phyloP scores from a whole-genome alignment of 2,797 vertebrate genomes.

The Micromesistius poutassou region DNA sequence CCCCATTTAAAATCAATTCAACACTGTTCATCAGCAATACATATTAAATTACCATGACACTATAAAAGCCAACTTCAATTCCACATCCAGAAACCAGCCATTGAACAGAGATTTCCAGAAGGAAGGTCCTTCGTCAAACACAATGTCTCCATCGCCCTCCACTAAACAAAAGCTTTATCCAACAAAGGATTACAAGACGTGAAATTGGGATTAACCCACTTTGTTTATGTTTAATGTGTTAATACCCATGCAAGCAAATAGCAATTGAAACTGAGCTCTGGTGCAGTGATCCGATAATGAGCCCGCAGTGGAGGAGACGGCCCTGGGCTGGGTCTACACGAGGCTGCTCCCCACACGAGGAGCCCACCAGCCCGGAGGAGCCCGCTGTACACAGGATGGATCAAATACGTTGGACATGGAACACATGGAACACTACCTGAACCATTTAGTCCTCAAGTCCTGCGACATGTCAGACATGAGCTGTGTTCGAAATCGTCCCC shows the following conservation, averaged over 20 bases:
- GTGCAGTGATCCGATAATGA: too few relatives aligned
- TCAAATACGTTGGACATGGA: too few relatives aligned
- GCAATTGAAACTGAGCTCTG: too few relatives aligned
- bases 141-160: not conserved
- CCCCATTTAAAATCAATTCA: not conserved
- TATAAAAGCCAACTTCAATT: not conserved
- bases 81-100: not conserved
- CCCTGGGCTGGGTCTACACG: too few relatives aligned
- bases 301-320: too few relatives aligned
- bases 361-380: too few relatives aligned
- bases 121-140: not conserved
- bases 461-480: too few relatives aligned
- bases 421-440: too few relatives aligned
- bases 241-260: not conserved
- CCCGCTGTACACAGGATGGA: too few relatives aligned
- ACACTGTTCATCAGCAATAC: not conserved
- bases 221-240: not conserved
- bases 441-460: too few relatives aligned
- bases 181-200: not conserved
- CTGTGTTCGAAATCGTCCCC: too few relatives aligned
- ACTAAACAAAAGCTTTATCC: not conserved
- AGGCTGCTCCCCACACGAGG: too few relatives aligned
- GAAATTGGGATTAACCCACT: not conserved
- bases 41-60: not conserved
- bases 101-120: not conserved